Evolutionary conservation across 2,888 invertebrate genomes (phyloP), one percentile per base, ranked within the genome.

Genomic region (Nipponacmea schrenckii): DNA sequence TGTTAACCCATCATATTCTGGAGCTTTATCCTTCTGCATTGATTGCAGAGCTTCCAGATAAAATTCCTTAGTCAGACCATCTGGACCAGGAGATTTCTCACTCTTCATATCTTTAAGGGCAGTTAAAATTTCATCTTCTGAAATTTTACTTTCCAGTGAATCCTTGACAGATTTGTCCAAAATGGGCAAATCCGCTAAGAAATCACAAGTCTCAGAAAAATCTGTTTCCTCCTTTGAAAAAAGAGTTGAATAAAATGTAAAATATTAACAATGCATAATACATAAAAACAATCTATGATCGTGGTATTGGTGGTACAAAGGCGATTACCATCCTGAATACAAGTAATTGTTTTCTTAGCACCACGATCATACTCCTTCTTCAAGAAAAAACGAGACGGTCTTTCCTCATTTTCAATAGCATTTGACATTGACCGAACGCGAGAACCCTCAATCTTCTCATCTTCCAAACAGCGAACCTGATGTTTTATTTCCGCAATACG

Each of bases 1-100:
- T 31, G 77, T 62, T 7, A 79, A 48, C 3, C 79, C 78, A 69
- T 80, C 79, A 45, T 68, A 62, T 46, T 76, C 79, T 17, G 75
- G 79, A 20, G 74, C 70, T 63, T 74, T 76, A 56, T 74, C 70
- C 63, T 68, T 70, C 26, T 72, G 44, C 71, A 74, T 74, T 15
- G 39, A 5, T 39, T 39, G 39, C 39, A 39, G 10, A 10, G 39
- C 39, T 39, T 10, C 10, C 39, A 39, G n/a, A n/a, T n/a, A n/a
- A n/a, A n/a, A n/a, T n/a, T n/a, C n/a, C n/a, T n/a, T n/a, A n/a
- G n/a, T n/a, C n/a, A n/a, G n/a, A n/a, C n/a, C n/a, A n/a, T n/a
- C n/a, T n/a, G n/a, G n/a, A n/a, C n/a, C n/a, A n/a, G n/a, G n/a
- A n/a, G n/a, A n/a, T 39, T n/a, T 39, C 39, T 5, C 39, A 39